Evolutionary conservation across 2,888 invertebrate genomes (phyloP).

Genomic region (Odontothrips loti): DNA sequence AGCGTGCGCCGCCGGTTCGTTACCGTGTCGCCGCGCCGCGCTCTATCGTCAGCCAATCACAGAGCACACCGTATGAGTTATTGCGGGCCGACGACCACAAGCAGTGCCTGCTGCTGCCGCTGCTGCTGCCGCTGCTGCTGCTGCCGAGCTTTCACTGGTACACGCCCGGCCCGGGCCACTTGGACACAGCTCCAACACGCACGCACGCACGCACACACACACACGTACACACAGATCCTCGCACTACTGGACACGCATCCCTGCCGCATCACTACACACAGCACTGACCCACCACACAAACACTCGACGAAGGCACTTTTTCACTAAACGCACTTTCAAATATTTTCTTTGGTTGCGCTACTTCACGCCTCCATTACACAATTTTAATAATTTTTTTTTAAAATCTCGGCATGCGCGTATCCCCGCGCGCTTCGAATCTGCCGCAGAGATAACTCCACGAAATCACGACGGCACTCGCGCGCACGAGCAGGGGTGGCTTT

Average conservation of each 20-base stretch:
- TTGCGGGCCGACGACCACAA: neutral
- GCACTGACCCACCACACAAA: no score
- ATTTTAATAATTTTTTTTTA: no score
- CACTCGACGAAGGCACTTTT: neutral
- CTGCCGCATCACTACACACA: no score
- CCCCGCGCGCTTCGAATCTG: no score
- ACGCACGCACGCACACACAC: neutral
- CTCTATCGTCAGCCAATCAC: conserved; percentile 19
- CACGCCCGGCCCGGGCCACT: neutral
- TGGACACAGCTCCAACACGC: neutral
- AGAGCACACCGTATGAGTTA: neutral
- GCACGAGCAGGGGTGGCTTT: no score
- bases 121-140: no score
- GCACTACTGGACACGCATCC: no score
- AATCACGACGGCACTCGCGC: no score
- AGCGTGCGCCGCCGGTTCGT: conserved; percentile 11
- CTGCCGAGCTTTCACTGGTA: no score
- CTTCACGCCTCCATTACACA: no score
- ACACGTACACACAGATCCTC: neutral
- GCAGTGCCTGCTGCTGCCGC: neutral
- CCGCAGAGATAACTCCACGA: no score
- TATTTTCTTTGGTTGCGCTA: neutral
- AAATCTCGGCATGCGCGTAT: no score
- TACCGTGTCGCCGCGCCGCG: neutral
- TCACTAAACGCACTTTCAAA: neutral